Base-by-base conservation (phyloP, 2,113 vertebrate genomes). In the Ceyx margarethae region DNA sequence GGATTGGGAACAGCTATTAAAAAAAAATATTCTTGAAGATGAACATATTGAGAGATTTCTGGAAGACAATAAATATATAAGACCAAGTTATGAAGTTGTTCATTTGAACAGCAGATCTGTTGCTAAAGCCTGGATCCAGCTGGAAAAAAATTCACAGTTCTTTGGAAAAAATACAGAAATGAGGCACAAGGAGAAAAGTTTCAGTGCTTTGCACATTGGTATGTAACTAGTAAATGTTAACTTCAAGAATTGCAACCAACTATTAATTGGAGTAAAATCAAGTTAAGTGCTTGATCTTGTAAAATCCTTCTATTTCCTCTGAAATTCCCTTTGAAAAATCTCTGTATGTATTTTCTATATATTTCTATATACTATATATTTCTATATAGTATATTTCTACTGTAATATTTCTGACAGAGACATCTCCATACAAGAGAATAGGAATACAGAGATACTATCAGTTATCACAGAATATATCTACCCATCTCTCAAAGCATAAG, bases 361-460 rank as follows among this genome's bases (percentile, higher is more conserved):
- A 37, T 37, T 37, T 37, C 10, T 37, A 37, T 37, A 37, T 37
- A 37, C 37, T 37, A 37, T 37, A 37, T 37, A 37, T 37, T 37
- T 37, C 9, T 37, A 37, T 37, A 37, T 37, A 37, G 37, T 37
- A 18, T 18, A 53, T 58, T 76, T 74, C 61, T 61, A 48, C 13
- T n/a, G 15, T 10, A 78, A 8, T 48, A 69, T 51, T 88, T 93
- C 53, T 77, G 73, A 45, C 35, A 33, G 0, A 50, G 43, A 31
- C 25, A 26, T 54, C 23, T 43, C 7, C 0, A 0, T 14, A 15
- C 14, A 62, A 46, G 9, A 79, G 15, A 86, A 85, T 0, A 37
- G 62, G 48, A 76, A 80, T 17, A 29, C 29, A 72, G 54, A 60
- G 48, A 65, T 1, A 20, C n/a, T 72, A 56, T 15, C 45, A 48